These are phyloP conservation scores for Corythucha ciliata DNA, from an alignment of 2,888 invertebrate genomes.

Conservation along the genomic window DNA sequence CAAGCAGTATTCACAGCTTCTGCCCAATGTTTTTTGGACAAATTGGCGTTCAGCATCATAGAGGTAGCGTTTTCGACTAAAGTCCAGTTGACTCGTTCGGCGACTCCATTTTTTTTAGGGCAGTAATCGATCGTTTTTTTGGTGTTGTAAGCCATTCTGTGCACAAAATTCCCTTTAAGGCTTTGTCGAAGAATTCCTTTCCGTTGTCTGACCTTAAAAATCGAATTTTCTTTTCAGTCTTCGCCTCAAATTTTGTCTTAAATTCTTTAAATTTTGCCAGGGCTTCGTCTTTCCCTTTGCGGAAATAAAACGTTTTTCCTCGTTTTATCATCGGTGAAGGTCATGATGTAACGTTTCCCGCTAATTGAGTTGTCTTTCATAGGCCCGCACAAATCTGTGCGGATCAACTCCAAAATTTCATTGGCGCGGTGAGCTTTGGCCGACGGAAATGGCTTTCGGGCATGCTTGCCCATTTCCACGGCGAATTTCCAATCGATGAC, in stretches of 20 bases:
- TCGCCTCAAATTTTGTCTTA: neutral
- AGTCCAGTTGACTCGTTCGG: constrained; percentile 13
- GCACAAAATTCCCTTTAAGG: constrained; percentile 2
- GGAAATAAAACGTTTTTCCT: constrained; percentile 16
- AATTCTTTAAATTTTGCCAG: constrained; percentile 9
- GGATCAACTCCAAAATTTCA: constrained; percentile 4
- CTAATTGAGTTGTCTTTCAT: constrained; percentile 5
- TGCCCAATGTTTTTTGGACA: constrained; percentile 23
- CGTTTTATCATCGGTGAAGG: constrained; percentile 15
- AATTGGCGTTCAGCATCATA: constrained; percentile 10
- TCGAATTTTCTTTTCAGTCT: constrained; percentile 10
- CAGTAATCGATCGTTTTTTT: constrained; percentile 2
- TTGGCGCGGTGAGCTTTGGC: neutral
- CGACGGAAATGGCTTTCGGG: constrained; percentile 11
- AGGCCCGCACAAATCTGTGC: constrained; percentile 5
- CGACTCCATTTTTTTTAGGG: constrained; percentile 12
- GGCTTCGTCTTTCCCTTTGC: constrained; percentile 13
- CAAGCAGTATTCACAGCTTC: constrained; percentile 11
- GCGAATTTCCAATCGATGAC: constrained; percentile 20
- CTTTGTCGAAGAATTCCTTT: constrained; percentile 10
- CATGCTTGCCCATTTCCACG: constrained; percentile 14
- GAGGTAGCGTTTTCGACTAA: constrained; percentile 16
- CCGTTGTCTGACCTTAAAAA: constrained; percentile 11
- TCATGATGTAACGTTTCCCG: constrained; percentile 10
- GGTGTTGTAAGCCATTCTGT: constrained; percentile 11